Conservation (phyloP, 2,113 vertebrate species). For the Cricetomys ansorgei region DNA sequence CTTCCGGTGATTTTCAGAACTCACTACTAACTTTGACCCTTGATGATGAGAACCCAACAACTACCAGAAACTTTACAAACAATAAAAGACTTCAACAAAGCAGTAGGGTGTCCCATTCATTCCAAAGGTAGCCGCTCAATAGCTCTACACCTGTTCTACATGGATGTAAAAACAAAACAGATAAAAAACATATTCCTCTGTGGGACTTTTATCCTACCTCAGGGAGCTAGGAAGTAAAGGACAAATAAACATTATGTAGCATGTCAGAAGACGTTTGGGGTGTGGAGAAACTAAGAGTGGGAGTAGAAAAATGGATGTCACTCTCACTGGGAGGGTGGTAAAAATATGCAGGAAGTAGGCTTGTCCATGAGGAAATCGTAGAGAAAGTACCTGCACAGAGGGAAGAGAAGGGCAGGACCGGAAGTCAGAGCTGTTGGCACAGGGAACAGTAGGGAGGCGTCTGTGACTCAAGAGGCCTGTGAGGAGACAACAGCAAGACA, state of each 20-base stretch:
- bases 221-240: not conserved
- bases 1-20: not conserved
- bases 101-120: not conserved
- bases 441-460: not conserved
- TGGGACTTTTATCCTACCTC: not conserved
- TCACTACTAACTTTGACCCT: not conserved
- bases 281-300: too few relatives aligned
- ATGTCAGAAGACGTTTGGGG: not conserved
- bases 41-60: not conserved
- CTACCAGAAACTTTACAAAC: constrained; percentile 6
- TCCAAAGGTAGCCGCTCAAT: not conserved
- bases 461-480: not conserved
- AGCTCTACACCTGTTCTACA: not conserved
- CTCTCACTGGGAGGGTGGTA: not conserved
- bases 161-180: not conserved
- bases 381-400: not conserved
- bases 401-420: too few relatives aligned
- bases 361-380: not conserved
- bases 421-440: not conserved
- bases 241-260: not conserved
- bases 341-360: too few relatives aligned
- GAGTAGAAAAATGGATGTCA: not conserved
- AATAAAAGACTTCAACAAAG: not conserved
- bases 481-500: not conserved
- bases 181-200: not conserved